Evolutionary conservation across 2,113 vertebrate species (phyloP), one percentile per base, ranked within the genome.

Genomic region (Ondatra zibethicus): DNA sequence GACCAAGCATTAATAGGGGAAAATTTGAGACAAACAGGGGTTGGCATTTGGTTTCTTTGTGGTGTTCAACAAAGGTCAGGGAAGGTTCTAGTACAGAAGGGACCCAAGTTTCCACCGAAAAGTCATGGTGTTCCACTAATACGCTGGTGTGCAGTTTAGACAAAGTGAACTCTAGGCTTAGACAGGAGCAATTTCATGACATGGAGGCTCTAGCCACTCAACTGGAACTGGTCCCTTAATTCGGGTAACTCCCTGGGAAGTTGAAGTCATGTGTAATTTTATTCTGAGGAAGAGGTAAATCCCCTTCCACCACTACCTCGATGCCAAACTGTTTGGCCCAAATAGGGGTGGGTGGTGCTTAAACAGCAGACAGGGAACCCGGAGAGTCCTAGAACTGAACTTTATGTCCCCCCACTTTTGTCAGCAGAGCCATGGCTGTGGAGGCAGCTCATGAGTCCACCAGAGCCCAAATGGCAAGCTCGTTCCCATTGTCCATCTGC

Each of bases 1-100:
- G 76, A 97, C 95, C 96, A 96, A 96, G 93, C 78, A 93, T 97
- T 98, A 96, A 97, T 96, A 96, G 97, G 96, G 96, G 97, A 97
- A 98, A 98, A 98, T 97, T 92, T 97, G 94, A 96, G 97, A 97
- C 97, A 98, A 98, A 98, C 96, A 97, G 97, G 92, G 95, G 97
- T 97, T 86, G 96, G n/a, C 42, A 93, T 97, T 81, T 97, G 95
- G 52, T 85, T 96, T 95, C 97, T 97, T 73, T 93, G 92, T 93
- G 94, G 65, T 91, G 96, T 88, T 92, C 10, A 5, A 80, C 55
- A 90, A 96, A 93, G 91, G 97, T 93, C 27, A 42, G 58, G 16
- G 86, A 58, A 0, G 1, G 95, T 97, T 39, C 78, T 96, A 87
- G 94, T 77, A 88, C 33, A 96, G 97, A 94, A 85, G 94, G 94